These are phyloP conservation scores for Corythornis cristatus DNA, from an alignment of 2,113 vertebrate genomes.

Conservation along the genomic window DNA sequence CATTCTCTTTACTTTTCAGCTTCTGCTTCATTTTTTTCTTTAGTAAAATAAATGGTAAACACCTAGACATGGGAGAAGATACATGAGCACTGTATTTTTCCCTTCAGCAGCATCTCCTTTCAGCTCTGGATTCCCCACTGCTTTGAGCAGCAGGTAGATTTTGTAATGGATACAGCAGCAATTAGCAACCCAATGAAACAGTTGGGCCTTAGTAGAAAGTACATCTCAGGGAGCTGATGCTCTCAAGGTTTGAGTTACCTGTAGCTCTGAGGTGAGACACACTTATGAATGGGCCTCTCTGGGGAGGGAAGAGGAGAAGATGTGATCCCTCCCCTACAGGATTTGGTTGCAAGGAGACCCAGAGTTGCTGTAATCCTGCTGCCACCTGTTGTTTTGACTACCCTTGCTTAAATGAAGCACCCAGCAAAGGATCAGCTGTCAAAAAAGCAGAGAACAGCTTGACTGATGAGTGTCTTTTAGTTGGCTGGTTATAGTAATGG, in stretches of 20 bases:
- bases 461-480: constrained; percentile 4
- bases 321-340: neutral
- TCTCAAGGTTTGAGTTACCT: constrained; percentile 50
- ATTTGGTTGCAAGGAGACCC: constrained; percentile 23
- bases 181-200: constrained; percentile 47
- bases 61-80: neutral
- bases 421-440: constrained; percentile 37
- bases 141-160: constrained; percentile 30
- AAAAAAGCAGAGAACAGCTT: constrained; percentile 44
- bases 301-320: constrained; percentile 14
- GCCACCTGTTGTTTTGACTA: constrained; percentile 61
- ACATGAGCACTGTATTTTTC: neutral
- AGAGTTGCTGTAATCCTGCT: neutral
- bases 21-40: neutral
- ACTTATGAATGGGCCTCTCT: constrained; percentile 23
- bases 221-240: constrained; percentile 28
- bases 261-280: constrained; percentile 6
- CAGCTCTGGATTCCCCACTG: constrained; percentile 44
- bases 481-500: neutral
- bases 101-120: constrained; percentile 26
- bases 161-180: constrained; percentile 44
- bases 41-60: neutral
- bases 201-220: constrained; percentile 26
- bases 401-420: constrained; percentile 11
- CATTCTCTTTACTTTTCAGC: neutral